Evolutionary conservation across 2,113 vertebrate species (phyloP), one percentile per base, ranked within the genome.

Genomic region (Scytalopus superciliaris): DNA sequence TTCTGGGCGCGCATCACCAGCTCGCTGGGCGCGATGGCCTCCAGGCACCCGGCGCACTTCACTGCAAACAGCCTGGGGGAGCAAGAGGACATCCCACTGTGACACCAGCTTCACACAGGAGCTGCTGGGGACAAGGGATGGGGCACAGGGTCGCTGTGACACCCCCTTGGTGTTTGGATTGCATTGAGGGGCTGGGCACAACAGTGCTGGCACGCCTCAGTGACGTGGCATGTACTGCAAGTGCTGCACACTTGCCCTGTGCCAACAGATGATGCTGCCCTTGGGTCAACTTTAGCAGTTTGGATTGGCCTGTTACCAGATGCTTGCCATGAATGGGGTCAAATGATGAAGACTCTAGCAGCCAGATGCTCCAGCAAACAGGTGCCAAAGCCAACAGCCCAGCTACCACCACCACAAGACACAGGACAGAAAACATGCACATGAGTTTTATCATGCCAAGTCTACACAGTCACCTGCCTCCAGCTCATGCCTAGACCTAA

Each of bases 1-100:
- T 98, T 98, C 95, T 98, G 99, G 14, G 98, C 99, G 2, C 98
- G 98, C 99, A 99, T 99, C 90, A 99, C 99, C 94, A 99, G 98
- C 97, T 99, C 99, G 3, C 98, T 98, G 52, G 99, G 98, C 1
- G 98, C 98, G 19, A 99, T 97, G 96, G 98, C 96, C 96, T 99
- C 98, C 11, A 98, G 93, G 94, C 99, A 99, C 72, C 98, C 98
- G 10, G 98, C 97, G 14, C 99, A 99, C 33, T 98, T 98, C 96
- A 98, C 99, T 2, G 98, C 98, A 68, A 99, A 99, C 93, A 99
- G 96, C 77, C 99, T 99, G 96, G 9, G 14, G 76, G 90, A 93
- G 96, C 49, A 53, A 78, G n/a, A 81, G 66, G 50, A 94, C 63
- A 90, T 12, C 52, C 31, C 0, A 5, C 50, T 77, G 84, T 63